Percentiles rank a stretch among this genome's conserved stretches.
Evolutionary conservation across 2,888 invertebrate species (phyloP).

Genomic region (Achlya flavicornis): DNA sequence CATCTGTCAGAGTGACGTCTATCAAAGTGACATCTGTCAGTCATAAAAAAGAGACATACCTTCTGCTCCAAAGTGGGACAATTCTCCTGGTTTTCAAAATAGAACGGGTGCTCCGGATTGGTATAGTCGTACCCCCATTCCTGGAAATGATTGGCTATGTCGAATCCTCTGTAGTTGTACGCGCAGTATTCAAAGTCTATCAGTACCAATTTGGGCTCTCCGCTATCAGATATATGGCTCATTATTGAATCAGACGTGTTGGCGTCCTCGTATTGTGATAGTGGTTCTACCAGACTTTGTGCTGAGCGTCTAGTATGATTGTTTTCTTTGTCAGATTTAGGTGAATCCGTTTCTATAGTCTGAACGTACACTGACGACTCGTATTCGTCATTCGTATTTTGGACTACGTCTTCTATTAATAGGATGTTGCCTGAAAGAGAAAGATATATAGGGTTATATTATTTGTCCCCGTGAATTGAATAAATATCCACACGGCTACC

Average conservation of each 20-base stretch:
- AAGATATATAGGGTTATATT: background rate
- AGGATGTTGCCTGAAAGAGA: constrained; percentile 80
- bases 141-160: constrained; percentile 96
- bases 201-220: constrained; percentile 87
- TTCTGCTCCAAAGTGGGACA: constrained; percentile 92
- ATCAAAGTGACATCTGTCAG: constrained; percentile 2
- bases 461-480: no score
- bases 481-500: no score
- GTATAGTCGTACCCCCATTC: constrained; percentile 97
- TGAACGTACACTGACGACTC: constrained; percentile 41
- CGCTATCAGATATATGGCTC: constrained; percentile 66
- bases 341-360: constrained; percentile 35
- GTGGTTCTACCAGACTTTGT: constrained; percentile 21
- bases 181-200: constrained; percentile 98
- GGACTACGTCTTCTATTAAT: constrained; percentile 65
- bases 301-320: constrained; percentile 23
- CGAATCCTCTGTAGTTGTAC: constrained; percentile 95
- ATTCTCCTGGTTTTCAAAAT: constrained; percentile 85
- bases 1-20: background rate
- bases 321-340: constrained; percentile 34
- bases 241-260: constrained; percentile 67
- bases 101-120: constrained; percentile 90
- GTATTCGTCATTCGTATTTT: constrained; percentile 45
- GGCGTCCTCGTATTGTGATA: constrained; percentile 50
- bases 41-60: constrained; percentile 68